Evolutionary conservation across 1,140 invertebrate species (phyloP).

Genomic region (Drosophila bocqueti): DNA sequence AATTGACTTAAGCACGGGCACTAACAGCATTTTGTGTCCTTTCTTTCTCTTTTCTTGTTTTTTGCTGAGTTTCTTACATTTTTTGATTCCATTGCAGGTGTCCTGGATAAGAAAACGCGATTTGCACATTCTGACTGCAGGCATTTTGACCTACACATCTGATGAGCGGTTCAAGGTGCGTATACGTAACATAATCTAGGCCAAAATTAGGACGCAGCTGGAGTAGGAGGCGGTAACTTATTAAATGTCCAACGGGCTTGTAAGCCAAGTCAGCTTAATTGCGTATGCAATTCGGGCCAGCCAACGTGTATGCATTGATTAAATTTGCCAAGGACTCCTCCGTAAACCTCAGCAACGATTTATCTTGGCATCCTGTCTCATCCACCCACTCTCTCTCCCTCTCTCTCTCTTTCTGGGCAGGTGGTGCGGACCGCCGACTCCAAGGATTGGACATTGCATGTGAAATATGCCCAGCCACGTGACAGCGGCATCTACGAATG

Average conservation of each 20-base stretch:
- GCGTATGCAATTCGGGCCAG: conserved; percentile 71
- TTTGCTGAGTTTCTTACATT: conserved; percentile 2
- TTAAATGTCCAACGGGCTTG: conserved; percentile 71
- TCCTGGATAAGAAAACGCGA: conserved; percentile 92
- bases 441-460: conserved; percentile 96
- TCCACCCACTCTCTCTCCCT: background rate
- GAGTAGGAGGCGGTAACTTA: conserved; percentile 36
- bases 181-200: conserved; percentile 65
- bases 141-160: conserved; percentile 91
- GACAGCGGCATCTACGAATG: conserved; percentile 96
- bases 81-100: conserved; percentile 86
- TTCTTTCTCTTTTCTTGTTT: conserved; percentile 15
- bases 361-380: conserved; percentile 56
- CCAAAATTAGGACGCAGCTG: conserved; percentile 21
- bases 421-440: conserved; percentile 93
- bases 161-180: conserved; percentile 89
- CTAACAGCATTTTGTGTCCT: conserved; percentile 59
- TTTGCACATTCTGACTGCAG: conserved; percentile 91
- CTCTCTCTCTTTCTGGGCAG: conserved; percentile 85
- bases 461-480: conserved; percentile 94
- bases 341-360: conserved; percentile 30
- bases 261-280: conserved; percentile 78
- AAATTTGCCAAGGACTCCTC: conserved; percentile 72
- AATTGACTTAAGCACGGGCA: conserved; percentile 71
- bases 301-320: conserved; percentile 77